Evolutionary conservation across 1,140 invertebrate genomes (phyloP).

Genomic region (Samia ricini): DNA sequence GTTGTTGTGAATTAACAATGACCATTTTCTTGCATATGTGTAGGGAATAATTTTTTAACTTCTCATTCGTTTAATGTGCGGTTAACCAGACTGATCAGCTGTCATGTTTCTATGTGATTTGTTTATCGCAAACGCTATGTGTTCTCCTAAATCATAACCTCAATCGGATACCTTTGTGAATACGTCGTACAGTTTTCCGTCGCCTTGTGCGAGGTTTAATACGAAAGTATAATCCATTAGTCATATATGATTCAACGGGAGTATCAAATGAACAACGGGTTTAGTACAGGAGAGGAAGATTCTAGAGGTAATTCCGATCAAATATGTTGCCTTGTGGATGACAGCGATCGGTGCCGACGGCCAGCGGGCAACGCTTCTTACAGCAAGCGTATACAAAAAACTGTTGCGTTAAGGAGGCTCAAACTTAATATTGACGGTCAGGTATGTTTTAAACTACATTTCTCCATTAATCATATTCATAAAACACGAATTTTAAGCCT

Average conservation of each 20-base stretch:
- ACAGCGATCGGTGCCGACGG: conserved; percentile 89
- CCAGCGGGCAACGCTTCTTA: conserved; percentile 97
- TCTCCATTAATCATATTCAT: conserved; percentile 7
- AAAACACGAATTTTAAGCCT: conserved; percentile 5
- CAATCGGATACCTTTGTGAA: conserved; percentile 59
- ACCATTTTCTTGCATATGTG: conserved; percentile 51
- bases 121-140: conserved; percentile 47
- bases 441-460: conserved; percentile 69
- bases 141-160: conserved; percentile 68
- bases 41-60: conserved; percentile 32
- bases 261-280: conserved; percentile 86
- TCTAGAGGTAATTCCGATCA: conserved; percentile 90
- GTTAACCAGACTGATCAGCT: conserved; percentile 18
- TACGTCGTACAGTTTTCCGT: conserved; percentile 55
- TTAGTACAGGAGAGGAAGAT: conserved; percentile 94
- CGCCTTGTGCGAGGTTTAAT: conserved; percentile 49
- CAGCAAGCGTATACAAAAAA: conserved; percentile 97
- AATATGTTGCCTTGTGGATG: conserved; percentile 96
- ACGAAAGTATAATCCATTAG: conserved; percentile 50
- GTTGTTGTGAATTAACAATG: conserved; percentile 34
- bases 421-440: conserved; percentile 92
- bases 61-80: neutral
- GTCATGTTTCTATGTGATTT: conserved; percentile 42
- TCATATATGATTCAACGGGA: conserved; percentile 79
- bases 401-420: conserved; percentile 93